These are phyloP conservation scores for Rhadina sibilatrix DNA, from an alignment of 2,113 vertebrate species.

Conservation along the genomic window DNA sequence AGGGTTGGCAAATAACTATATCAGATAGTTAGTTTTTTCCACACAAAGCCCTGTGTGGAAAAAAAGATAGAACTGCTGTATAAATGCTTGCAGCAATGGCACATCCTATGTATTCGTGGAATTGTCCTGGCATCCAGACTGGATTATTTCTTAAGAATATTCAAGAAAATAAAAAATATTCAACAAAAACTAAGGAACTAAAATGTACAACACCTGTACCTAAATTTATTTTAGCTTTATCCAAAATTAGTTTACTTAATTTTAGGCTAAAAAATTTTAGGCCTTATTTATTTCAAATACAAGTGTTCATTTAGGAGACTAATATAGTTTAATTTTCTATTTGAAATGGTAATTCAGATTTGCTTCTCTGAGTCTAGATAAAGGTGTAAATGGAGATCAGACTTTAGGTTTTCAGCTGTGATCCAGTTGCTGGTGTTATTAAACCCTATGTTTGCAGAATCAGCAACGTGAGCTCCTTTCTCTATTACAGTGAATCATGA, in stretches of 20 bases:
- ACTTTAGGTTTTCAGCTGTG: background rate
- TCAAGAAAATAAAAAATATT: background rate
- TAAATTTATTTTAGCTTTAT: background rate
- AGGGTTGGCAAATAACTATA: background rate
- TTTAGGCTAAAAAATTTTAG: background rate
- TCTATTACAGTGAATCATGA: background rate
- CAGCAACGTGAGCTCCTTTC: background rate
- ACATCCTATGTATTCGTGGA: background rate
- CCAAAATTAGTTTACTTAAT: background rate
- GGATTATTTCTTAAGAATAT: background rate
- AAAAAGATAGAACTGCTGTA: background rate
- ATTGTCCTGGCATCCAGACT: background rate
- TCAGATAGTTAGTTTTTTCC: background rate
- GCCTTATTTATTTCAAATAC: background rate
- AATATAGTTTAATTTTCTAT: background rate
- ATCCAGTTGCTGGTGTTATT: background rate
- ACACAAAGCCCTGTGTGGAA: background rate
- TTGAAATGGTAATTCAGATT: background rate
- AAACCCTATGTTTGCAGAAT: background rate
- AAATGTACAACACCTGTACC: background rate
- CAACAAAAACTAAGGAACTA: background rate
- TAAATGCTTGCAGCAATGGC: background rate
- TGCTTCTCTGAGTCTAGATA: background rate
- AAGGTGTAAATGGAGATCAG: background rate
- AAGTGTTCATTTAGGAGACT: background rate